Conservation (phyloP, 2,797 vertebrate genomes). For the Ispidina lecontei region DNA sequence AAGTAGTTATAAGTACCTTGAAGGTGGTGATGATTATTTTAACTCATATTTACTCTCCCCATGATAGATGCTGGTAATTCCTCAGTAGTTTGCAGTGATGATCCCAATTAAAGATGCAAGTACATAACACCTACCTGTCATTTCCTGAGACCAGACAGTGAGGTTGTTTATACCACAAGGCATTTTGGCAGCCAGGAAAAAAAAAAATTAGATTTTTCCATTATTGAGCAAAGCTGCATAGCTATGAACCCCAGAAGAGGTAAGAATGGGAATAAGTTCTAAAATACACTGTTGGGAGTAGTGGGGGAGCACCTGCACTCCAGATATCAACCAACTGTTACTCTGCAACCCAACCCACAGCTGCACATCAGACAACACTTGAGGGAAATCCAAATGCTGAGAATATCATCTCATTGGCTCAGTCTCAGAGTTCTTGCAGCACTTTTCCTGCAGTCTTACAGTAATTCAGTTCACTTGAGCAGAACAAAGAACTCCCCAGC, state of each 20-base stretch:
- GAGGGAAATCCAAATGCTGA: neutral
- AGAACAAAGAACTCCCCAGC: neutral
- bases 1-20: neutral
- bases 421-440: neutral
- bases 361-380: neutral
- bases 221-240: neutral
- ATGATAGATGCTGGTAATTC: neutral
- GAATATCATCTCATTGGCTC: neutral
- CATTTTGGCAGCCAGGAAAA: neutral
- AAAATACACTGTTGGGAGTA: neutral
- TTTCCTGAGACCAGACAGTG: neutral
- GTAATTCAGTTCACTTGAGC: neutral
- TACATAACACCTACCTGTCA: neutral
- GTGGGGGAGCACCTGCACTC: neutral
- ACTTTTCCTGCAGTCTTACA: neutral
- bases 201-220: neutral
- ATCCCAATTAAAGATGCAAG: neutral
- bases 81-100: neutral
- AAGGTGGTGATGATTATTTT: slow-evolving; percentile 2
- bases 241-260: neutral
- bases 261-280: neutral
- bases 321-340: neutral
- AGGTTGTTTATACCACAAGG: neutral
- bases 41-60: neutral
- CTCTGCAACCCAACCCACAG: neutral